These are phyloP conservation scores for Thymallus thymallus DNA, from an alignment of 2,113 vertebrate species.

Conservation along the genomic window DNA sequence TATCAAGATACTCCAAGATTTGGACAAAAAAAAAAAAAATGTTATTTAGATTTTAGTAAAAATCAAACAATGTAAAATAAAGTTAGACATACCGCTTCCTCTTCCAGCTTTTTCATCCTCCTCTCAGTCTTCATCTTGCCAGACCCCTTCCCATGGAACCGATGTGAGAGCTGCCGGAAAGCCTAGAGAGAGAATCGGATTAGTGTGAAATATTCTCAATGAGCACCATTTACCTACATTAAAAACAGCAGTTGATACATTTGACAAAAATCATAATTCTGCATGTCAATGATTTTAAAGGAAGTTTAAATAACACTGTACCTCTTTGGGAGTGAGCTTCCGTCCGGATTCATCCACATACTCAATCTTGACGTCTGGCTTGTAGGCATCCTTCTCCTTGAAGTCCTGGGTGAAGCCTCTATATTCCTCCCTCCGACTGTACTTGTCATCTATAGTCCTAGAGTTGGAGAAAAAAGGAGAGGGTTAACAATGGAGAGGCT, in stretches of 20 bases:
- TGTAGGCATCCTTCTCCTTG: constrained; percentile 87
- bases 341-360: constrained; percentile 91
- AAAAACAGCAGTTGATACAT: background rate
- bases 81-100: constrained; percentile 77
- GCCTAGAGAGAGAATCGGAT: constrained; percentile 66
- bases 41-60: background rate
- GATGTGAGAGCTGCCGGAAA: constrained; percentile 90
- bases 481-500: background rate
- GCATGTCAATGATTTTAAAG: background rate
- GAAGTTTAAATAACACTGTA: background rate
- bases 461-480: background rate
- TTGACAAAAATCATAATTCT: background rate
- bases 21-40: too few species aligned
- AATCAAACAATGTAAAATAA: background rate
- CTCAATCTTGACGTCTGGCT: constrained; percentile 88
- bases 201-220: background rate
- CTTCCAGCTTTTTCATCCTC: constrained; percentile 92
- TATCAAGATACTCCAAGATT: too few species aligned
- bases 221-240: background rate
- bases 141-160: constrained; percentile 90
- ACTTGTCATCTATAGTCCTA: constrained; percentile 90
- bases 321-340: constrained; percentile 75
- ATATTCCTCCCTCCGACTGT: constrained; percentile 89
- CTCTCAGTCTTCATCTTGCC: constrained; percentile 93
- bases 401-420: constrained; percentile 91